phyloP scores from a whole-genome alignment of 1,140 invertebrate species.

The Brachionus paranguensis region DNA sequence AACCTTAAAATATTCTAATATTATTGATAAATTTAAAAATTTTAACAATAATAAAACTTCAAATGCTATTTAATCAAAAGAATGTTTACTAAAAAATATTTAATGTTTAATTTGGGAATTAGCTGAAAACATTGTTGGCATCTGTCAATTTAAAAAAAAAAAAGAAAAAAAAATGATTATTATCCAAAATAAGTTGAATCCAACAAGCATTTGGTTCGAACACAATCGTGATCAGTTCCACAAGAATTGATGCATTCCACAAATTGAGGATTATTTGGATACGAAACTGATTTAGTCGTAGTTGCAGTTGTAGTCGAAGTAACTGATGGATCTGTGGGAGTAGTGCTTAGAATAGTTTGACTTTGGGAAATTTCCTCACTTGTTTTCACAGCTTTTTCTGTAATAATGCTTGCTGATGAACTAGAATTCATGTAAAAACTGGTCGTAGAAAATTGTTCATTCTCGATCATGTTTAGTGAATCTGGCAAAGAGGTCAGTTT shows the following conservation, averaged over 20 bases:
- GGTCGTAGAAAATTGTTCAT: neutral
- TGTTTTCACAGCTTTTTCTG: neutral
- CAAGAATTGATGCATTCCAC: conserved; percentile 17
- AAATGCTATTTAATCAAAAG: no score
- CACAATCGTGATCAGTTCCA: conserved; percentile 32
- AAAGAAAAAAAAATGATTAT: neutral
- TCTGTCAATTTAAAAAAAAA: neutral
- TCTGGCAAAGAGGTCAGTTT: neutral
- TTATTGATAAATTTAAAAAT: no score
- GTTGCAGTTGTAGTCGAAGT: neutral
- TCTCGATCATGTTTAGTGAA: neutral
- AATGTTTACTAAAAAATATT: no score
- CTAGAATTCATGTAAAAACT: neutral
- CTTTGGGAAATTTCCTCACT: neutral
- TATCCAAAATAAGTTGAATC: conserved; percentile 29
- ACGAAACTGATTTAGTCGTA: conserved; percentile 1
- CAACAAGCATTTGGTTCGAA: neutral
- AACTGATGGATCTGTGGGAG: neutral
- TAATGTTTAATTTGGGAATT: no score
- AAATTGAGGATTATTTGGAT: conserved; percentile 27
- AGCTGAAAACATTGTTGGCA: no score
- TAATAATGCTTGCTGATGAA: neutral
- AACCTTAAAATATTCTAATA: no score
- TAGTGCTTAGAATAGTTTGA: neutral
- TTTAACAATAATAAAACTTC: no score